Evolutionary conservation across 2,113 vertebrate genomes (phyloP).

Genomic region (Acanthochromis polyacanthus): DNA sequence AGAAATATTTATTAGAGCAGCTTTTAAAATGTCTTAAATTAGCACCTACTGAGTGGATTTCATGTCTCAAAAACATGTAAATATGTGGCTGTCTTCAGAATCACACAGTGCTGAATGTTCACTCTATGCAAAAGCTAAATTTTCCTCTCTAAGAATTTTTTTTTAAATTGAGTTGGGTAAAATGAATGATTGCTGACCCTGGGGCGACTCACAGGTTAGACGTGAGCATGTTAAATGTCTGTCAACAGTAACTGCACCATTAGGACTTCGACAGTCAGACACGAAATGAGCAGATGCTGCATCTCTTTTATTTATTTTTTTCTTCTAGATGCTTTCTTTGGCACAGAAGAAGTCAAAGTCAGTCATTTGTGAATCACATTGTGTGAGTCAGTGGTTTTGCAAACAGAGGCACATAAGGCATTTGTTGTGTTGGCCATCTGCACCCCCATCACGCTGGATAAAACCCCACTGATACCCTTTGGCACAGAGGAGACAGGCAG

Average conservation of each 20-base stretch:
- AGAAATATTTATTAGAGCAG: not conserved
- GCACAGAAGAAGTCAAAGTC: constrained; percentile 47
- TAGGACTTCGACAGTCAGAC: constrained; percentile 15
- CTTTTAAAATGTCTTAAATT: not conserved
- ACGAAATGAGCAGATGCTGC: constrained; percentile 51
- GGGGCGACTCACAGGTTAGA: constrained; percentile 7
- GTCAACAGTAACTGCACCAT: constrained; percentile 1
- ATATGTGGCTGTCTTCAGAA: not conserved
- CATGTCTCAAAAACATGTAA: not conserved
- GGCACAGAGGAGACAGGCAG: constrained; percentile 52
- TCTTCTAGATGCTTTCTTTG: constrained; percentile 40
- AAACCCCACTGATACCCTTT: constrained; percentile 63
- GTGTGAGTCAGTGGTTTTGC: constrained; percentile 68
- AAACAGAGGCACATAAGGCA: constrained; percentile 55
- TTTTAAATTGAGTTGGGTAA: not conserved
- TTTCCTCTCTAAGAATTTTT: too few species aligned
- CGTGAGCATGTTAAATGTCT: not conserved
- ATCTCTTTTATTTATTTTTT: constrained; percentile 4
- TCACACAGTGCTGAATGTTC: not conserved
- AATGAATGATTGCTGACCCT: not conserved
- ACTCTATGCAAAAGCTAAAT: too few species aligned
- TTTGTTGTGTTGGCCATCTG: constrained; percentile 66
- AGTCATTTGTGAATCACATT: constrained; percentile 68
- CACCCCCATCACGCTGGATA: constrained; percentile 66
- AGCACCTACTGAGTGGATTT: not conserved